A percentile compares a stretch with the other conserved stretches of the same genome.
phyloP scores from a whole-genome alignment of 2,797 vertebrate species.

The Triplophysa yarkandensis region DNA sequence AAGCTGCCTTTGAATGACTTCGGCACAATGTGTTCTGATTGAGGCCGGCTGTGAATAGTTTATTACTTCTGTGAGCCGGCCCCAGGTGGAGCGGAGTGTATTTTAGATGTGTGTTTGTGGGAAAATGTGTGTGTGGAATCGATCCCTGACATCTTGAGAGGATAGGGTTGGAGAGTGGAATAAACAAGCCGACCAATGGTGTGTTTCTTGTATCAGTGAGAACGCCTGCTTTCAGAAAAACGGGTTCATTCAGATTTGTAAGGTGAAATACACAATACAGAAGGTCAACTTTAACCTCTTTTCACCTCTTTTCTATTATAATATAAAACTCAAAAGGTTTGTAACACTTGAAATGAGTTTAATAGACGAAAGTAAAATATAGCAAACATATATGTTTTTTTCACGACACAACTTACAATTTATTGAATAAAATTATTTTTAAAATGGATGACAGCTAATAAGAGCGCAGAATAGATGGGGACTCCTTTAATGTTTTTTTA shows the following conservation, averaged over 20 bases:
- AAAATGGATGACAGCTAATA: too few species aligned
- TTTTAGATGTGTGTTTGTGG: slow-evolving; percentile 10
- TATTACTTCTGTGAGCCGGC: slow-evolving; percentile 25
- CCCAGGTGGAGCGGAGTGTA: slow-evolving; percentile 8
- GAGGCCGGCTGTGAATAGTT: slow-evolving; percentile 17
- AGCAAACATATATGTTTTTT: too few species aligned
- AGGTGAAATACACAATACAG: background rate
- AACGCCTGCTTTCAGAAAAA: background rate
- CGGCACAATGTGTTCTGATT: slow-evolving; percentile 37
- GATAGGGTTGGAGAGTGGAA: background rate
- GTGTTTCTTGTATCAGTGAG: background rate
- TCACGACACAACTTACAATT: too few species aligned
- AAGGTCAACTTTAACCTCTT: too few species aligned
- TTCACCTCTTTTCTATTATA: too few species aligned
- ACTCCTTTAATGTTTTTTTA: too few species aligned
- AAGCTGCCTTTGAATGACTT: slow-evolving; percentile 31
- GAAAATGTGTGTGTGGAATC: slow-evolving; percentile 20
- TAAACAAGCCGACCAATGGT: background rate
- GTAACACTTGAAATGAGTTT: too few species aligned
- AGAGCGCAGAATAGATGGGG: too few species aligned
- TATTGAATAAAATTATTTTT: too few species aligned
- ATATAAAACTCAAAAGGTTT: too few species aligned
- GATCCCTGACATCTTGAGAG: slow-evolving; percentile 26
- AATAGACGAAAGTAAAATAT: too few species aligned
- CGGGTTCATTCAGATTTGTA: background rate